Base-by-base conservation (phyloP, 2,113 vertebrate genomes). In the Camelus bactrianus region DNA sequence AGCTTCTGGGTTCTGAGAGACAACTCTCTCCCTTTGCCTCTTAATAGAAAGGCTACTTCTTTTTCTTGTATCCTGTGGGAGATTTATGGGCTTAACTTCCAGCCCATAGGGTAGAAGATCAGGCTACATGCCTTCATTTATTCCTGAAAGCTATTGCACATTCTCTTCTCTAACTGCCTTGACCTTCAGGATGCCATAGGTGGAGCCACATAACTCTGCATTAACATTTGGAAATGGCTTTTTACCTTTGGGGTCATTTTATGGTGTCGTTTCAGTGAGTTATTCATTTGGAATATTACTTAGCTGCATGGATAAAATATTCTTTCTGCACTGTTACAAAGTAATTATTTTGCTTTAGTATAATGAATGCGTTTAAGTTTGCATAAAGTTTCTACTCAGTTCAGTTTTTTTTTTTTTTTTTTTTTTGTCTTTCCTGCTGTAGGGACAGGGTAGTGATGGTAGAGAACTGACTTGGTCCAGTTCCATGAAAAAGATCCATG, bases 151-250 rank as follows among this genome's bases (percentile, higher is more conserved):
- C 92, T 91, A 91, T 86, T 85, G 56, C 56, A 67, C 24, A 13
- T 69, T 42, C n/a, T 85, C n/a, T 35, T 0, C 20, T 94, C 65
- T 91, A 96, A 96, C 89, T 96, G 60, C 58, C 24, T 91, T 95
- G 85, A 92, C 96, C 96, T 96, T 96, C 93, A 83, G 56, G 65
- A 56, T 91, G 73, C 58, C 84, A 35, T 54, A 83, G 77, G 85
- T 65, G 13, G 69, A 91, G 60, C 83, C 77, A 46, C 56, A 70
- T 96, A 94, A 89, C 83, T 97, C 88, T 60, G 3, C 67, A 95
- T 96, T 96, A 97, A 96, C 95, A 96, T 94, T 98, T 96, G 89
- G 69, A 96, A 96, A 87, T 83, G 92, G 48, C 79, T 95, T 96
- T 96, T 96, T 95, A 94, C 50, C 52, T 91, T 95, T 89, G 7